These are phyloP conservation scores for Mandrillus leucophaeus DNA, from an alignment of 2,113 vertebrate species.

Conservation along the genomic window DNA sequence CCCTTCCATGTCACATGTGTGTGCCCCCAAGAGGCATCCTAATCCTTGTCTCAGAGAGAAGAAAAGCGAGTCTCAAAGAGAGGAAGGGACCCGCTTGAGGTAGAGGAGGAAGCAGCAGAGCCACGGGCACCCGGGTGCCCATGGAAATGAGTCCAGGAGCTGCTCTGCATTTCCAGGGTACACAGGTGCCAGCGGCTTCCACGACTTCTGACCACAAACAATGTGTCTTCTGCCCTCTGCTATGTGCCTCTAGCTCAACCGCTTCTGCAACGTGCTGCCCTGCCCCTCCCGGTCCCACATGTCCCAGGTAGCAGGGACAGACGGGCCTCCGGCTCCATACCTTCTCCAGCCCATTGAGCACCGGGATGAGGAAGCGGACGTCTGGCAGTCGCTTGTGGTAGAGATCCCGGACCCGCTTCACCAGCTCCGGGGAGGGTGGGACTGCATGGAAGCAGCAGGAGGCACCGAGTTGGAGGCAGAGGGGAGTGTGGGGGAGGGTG, in stretches of 20 bases:
- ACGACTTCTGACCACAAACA: neutral
- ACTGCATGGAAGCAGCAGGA: conserved; percentile 79
- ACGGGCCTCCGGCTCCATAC: conserved; percentile 64
- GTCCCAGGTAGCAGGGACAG: fast-evolving
- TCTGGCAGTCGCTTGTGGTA: conserved; percentile 97
- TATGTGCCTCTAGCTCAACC: neutral
- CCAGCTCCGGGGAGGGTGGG: conserved; percentile 95
- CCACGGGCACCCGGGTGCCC: no score
- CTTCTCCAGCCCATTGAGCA: conserved; percentile 98
- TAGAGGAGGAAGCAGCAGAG: no score
- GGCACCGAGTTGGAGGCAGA: fast-evolving
- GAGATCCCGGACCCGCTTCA: conserved; percentile 95
- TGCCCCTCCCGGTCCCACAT: fast-evolving
- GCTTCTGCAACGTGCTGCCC: no score
- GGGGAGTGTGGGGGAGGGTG: fast-evolving
- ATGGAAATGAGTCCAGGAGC: neutral
- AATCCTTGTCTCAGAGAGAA: no score
- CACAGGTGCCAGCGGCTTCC: neutral
- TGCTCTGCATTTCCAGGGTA: neutral
- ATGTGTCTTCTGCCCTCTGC: neutral
- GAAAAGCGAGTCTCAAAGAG: no score
- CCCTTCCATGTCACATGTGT: neutral
- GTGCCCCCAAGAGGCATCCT: no score
- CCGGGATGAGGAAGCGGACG: conserved; percentile 95
- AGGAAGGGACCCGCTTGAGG: no score